Base-by-base conservation (phyloP, 2,113 vertebrate species). In the Dicentrarchus labrax region DNA sequence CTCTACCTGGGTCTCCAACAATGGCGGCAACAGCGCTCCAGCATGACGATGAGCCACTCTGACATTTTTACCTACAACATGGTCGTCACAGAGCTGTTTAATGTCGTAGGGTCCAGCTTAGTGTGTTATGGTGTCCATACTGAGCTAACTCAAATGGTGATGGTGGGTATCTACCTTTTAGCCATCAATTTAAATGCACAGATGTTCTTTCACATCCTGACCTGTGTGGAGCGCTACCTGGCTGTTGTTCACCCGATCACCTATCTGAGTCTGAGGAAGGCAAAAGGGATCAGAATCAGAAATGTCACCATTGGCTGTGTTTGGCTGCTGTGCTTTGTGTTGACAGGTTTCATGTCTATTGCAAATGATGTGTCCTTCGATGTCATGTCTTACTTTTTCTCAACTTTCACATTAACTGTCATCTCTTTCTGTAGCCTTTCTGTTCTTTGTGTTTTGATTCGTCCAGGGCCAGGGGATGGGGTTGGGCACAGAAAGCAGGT, bases 301-400 rank as follows among this genome's bases (percentile, higher is more conserved):
- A 57, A 57, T 15, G 1, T 57, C 22, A 6, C 5, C 56, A 57
- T 57, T 6, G 56, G 56, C 8, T 19, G 50, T 21, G 19, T 53
- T 59, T 88, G 87, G 83, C 8, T 82, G 39, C 0, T 39, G 0
- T 39, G 2, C 7, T 17, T n/a, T 71, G 3, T 0, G 22, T 0
- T 0, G 4, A 22, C 11, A 5, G 1, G 22, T 17, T 0, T 6
- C 0, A 0, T 19, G 9, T 19, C 1, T 1, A 0, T 41, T 9
- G 0, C 0, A 2, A 1, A 17, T 5, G 0, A 0, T 0, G 0
- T 1, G 11, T 2, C 8, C 0, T 1, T 10, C 0, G 1, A 6
- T 0, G 11, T 16, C 2, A 0, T 10, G 0, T 19, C 0, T 9
- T 21, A 0, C 21, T 12, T 4, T 5, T 0, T 0, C 5, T 0